These are phyloP conservation scores for Caretta caretta DNA, from an alignment of 2,113 vertebrate genomes.

Conservation along the genomic window DNA sequence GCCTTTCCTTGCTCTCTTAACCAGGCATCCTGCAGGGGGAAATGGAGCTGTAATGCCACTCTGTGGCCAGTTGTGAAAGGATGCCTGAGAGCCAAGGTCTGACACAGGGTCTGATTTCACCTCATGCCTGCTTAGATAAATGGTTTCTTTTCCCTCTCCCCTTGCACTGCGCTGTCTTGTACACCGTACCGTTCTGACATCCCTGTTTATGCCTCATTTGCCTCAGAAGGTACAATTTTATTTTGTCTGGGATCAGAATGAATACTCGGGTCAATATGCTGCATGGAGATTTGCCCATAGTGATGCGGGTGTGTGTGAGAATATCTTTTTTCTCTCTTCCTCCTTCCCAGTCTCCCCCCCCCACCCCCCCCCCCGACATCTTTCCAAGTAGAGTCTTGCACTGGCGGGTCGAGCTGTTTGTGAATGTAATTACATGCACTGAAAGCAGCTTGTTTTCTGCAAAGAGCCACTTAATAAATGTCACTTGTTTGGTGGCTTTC, in stretches of 20 bases:
- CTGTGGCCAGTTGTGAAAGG: neutral
- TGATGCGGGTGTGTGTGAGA: neutral
- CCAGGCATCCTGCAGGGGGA: neutral
- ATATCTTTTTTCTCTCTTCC: neutral
- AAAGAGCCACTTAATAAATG: conserved; percentile 57
- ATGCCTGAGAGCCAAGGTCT: neutral
- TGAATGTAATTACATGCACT: conserved; percentile 1
- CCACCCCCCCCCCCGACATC: neutral
- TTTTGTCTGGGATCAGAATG: neutral
- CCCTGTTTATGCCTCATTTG: neutral
- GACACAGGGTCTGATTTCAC: neutral
- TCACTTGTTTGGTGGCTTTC: conserved; percentile 35
- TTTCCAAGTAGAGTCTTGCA: conserved; percentile 34
- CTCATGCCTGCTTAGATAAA: neutral
- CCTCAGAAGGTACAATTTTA: rapidly evolving
- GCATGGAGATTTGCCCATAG: neutral
- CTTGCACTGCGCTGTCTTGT: neutral
- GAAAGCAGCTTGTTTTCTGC: conserved; percentile 30
- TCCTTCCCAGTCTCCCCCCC: too few species aligned
- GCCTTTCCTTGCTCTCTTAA: neutral
- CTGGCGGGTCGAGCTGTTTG: conserved; percentile 13
- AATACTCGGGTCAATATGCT: neutral
- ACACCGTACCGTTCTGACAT: neutral
- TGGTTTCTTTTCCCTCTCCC: neutral
- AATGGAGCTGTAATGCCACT: neutral